Evolutionary conservation across 2,113 vertebrate species (phyloP), one percentile per base, ranked within the genome.

Genomic region (Nycticebus coucang): DNA sequence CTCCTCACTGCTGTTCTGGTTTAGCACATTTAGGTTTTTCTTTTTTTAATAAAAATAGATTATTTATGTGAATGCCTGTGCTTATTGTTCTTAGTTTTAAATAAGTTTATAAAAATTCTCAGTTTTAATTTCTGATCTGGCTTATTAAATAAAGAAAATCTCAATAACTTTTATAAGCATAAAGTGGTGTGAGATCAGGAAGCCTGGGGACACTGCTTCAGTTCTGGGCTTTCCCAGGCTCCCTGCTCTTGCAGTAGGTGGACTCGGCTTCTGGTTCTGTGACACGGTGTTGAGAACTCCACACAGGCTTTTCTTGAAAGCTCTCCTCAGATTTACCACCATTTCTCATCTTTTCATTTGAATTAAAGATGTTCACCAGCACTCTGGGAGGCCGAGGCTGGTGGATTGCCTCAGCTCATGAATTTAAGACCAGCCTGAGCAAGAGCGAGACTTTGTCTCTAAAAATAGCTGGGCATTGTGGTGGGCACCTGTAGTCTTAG

Each of bases 81-180:
- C 80, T 68, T 53, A 60, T 87, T 90, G 55, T 53, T 57, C 17
- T 33, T 91, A 26, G 35, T 41, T 84, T 94, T 89, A 95, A 74
- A 57, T 68, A 66, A 28, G 50, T 78, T 33, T 68, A 3, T 21
- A 74, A 88, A 55, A 57, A 11, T 13, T 62, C 35, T 72, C 22
- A 19, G 50, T 57, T 87, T 87, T 91, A 91, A 79, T 22, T 89
- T 92, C 37, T 91, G 22, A 68, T 45, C 22, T 30, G 7, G 30
- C 79, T 45, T 79, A 74, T 26, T 13, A 55, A 1, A 14, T 83
- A 87, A 55, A 21, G 11, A 62, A 75, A 66, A 92, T 3, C 11
- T 90, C 22, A 69, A 1, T 75, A 78, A 30, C 22, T 79, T 87
- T 83, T 17, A 0, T 62, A 60, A 53, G 10, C 11, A 4, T 17